Conservation (phyloP, 2,888 invertebrate genomes). For the Erebia epiphron region DNA sequence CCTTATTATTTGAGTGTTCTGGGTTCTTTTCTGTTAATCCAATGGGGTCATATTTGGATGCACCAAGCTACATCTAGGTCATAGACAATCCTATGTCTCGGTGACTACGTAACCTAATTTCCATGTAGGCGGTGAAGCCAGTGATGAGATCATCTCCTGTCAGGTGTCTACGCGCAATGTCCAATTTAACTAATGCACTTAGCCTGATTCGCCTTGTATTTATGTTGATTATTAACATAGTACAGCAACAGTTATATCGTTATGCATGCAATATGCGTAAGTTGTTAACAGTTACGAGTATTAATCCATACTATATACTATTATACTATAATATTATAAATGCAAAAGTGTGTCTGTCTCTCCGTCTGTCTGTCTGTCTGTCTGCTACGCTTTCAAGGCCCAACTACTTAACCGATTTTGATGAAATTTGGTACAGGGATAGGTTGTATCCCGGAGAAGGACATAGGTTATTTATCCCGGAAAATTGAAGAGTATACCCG, state of each 20-base stretch:
- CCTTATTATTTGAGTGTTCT: too few relatives aligned
- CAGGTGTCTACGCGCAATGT: constrained; percentile 40
- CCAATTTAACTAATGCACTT: constrained; percentile 44
- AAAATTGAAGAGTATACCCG: too few relatives aligned
- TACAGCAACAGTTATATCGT: background rate
- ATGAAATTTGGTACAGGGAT: too few relatives aligned
- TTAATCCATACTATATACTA: too few relatives aligned
- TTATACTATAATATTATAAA: too few relatives aligned
- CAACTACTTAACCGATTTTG: too few relatives aligned
- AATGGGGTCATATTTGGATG: background rate
- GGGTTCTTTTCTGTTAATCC: too few relatives aligned
- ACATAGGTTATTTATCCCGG: too few relatives aligned
- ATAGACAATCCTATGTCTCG: constrained; percentile 4
- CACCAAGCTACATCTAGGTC: background rate
- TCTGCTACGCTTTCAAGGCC: too few relatives aligned
- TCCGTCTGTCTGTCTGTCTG: too few relatives aligned
- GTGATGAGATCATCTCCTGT: constrained; percentile 44
- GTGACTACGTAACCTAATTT: constrained; percentile 26
- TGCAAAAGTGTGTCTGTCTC: too few relatives aligned
- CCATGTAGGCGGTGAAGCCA: constrained; percentile 31
- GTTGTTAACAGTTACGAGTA: background rate
- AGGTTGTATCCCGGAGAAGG: too few relatives aligned
- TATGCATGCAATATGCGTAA: background rate
- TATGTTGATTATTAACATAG: constrained; percentile 33
- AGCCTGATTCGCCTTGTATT: constrained; percentile 37